Conservation (phyloP, 2,113 vertebrate genomes). For the Zingel zingel region DNA sequence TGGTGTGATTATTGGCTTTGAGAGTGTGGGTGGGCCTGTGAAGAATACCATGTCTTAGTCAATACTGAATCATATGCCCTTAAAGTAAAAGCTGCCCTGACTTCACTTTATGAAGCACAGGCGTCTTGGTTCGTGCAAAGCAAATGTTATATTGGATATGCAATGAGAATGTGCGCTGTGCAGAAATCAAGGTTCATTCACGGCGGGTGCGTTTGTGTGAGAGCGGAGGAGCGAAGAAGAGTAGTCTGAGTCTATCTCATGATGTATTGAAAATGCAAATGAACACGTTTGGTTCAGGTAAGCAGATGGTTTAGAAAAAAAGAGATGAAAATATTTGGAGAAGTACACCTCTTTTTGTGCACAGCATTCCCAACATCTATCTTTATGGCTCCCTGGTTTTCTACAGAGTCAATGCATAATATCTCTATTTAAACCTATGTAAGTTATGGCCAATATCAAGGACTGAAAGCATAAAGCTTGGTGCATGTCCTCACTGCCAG, state of each 20-base stretch:
- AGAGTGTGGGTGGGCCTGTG: constrained; percentile 44
- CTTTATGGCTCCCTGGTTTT: background rate
- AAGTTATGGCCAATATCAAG: background rate
- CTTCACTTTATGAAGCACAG: constrained; percentile 62
- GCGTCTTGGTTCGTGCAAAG: constrained; percentile 47
- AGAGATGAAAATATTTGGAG: constrained; percentile 23
- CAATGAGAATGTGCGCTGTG: constrained; percentile 50
- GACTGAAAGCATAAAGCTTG: background rate
- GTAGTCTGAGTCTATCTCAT: constrained; percentile 37
- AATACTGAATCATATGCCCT: constrained; percentile 64
- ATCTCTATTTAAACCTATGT: background rate
- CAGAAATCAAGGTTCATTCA: constrained; percentile 66
- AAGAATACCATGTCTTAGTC: constrained; percentile 57
- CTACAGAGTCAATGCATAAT: background rate
- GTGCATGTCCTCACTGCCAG: background rate
- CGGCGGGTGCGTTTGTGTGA: constrained; percentile 34
- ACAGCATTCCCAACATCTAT: background rate
- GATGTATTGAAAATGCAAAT: constrained; percentile 67
- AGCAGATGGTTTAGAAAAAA: constrained; percentile 53
- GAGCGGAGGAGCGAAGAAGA: background rate
- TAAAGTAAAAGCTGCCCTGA: constrained; percentile 47
- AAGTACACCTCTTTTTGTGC: background rate
- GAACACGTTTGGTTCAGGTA: constrained; percentile 58
- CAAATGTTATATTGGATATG: constrained; percentile 66
- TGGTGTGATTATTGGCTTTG: constrained; percentile 32